These are phyloP conservation scores for Olivierus martensii DNA, from an alignment of 1,140 invertebrate species.

Conservation along the genomic window DNA sequence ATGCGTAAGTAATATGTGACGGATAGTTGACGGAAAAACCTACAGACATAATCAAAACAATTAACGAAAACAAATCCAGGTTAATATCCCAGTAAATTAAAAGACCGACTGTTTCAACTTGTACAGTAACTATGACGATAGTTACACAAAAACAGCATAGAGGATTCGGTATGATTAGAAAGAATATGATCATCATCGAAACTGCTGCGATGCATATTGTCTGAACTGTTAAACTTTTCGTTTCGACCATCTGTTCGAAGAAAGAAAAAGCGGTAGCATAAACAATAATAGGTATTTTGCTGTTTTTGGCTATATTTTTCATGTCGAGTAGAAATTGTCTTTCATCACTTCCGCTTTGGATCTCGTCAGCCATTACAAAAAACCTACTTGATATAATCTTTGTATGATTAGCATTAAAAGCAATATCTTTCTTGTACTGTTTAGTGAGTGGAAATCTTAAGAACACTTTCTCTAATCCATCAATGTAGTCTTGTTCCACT, in stretches of 20 bases:
- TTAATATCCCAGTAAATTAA: conserved; percentile 91
- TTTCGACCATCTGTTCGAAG: conserved; percentile 86
- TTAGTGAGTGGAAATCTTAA: conserved; percentile 27
- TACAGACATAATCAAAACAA: conserved; percentile 95
- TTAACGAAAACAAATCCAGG: conserved; percentile 94
- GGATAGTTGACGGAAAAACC: conserved; percentile 95
- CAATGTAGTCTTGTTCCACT: conserved; percentile 55
- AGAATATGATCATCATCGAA: conserved; percentile 89
- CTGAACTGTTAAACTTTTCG: conserved; percentile 79
- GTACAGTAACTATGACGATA: conserved; percentile 86
- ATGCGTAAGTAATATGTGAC: conserved; percentile 91
- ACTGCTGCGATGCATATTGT: conserved; percentile 78
- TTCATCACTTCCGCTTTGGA: conserved; percentile 74
- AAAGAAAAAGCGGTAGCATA: conserved; percentile 90
- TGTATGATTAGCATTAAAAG: conserved; percentile 55
- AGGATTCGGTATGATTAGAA: conserved; percentile 88
- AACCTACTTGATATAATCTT: conserved; percentile 68
- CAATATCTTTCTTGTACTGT: conserved; percentile 64
- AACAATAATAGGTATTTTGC: conserved; percentile 68
- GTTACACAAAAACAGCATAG: conserved; percentile 87
- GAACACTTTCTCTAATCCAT: conserved; percentile 48
- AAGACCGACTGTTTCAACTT: conserved; percentile 87
- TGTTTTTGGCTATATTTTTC: conserved; percentile 56
- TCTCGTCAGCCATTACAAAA: conserved; percentile 74
- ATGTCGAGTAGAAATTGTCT: conserved; percentile 75